phyloP scores from a whole-genome alignment of 2,113 vertebrate genomes.

The Cranoglanis bouderius region DNA sequence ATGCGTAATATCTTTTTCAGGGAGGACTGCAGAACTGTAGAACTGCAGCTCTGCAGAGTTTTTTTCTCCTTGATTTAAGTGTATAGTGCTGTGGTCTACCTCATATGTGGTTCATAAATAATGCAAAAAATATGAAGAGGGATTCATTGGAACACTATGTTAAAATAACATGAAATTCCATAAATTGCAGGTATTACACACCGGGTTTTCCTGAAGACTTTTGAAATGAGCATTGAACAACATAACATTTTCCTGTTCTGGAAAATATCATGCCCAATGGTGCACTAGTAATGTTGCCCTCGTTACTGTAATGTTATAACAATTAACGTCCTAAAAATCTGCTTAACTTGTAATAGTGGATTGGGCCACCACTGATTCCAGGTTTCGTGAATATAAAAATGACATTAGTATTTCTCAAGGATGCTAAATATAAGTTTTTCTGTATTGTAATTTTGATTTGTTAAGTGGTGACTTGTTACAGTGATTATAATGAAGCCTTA shows the following conservation, averaged over 20 bases:
- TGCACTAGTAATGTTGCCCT: not conserved
- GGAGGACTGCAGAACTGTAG: not conserved
- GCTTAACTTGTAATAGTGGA: not conserved
- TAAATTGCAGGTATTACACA: not conserved
- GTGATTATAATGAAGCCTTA: constrained; percentile 24
- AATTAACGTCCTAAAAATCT: not conserved
- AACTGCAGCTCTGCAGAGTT: not conserved
- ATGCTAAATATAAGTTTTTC: not conserved
- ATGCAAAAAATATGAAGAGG: not conserved
- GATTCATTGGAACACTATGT: not conserved
- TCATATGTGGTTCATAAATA: not conserved
- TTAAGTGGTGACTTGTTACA: not conserved
- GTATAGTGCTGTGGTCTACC: not conserved
- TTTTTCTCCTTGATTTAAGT: not conserved
- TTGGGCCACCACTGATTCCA: not conserved
- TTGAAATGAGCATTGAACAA: constrained; percentile 1
- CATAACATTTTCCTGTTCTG: not conserved
- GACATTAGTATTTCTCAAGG: not conserved
- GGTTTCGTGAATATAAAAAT: not conserved
- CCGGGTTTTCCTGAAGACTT: not conserved
- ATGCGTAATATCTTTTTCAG: not conserved
- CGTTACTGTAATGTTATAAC: not conserved
- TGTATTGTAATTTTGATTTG: not conserved
- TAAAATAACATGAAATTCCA: not conserved
- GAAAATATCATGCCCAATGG: not conserved